Conservation (phyloP, 2,888 invertebrate genomes). For the Pristionchus mayeri region DNA sequence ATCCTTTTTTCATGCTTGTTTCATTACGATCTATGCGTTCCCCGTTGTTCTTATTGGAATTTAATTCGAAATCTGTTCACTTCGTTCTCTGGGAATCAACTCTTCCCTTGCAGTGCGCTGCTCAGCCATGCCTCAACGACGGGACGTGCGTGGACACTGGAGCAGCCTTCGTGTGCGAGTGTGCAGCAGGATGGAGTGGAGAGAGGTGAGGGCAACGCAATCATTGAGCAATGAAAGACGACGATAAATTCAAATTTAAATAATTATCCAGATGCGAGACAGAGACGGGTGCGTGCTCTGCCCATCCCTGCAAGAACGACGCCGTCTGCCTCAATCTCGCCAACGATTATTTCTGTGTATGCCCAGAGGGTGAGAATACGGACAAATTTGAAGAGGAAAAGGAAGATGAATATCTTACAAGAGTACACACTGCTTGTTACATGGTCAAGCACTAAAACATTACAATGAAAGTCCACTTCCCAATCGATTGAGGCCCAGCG, state of each 20-base stretch:
- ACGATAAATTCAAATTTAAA: not conserved
- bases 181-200: constrained; percentile 78
- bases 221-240: not conserved
- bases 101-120: constrained; percentile 83
- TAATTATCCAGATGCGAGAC: constrained; percentile 82
- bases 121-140: constrained; percentile 89
- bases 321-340: constrained; percentile 92
- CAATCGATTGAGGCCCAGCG: no score
- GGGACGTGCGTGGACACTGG: constrained; percentile 77
- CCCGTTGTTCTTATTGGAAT: no score
- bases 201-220: constrained; percentile 50
- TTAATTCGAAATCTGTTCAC: no score
- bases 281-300: constrained; percentile 90
- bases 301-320: constrained; percentile 92
- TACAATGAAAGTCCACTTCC: no score
- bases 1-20: no score
- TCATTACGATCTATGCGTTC: no score
- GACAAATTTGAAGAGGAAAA: no score
- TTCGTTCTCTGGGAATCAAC: no score
- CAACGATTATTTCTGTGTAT: constrained; percentile 89
- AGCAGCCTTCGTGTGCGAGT: constrained; percentile 93
- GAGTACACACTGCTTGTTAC: no score
- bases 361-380: constrained; percentile 68
- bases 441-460: no score
- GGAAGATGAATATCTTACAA: no score